phyloP scores from a whole-genome alignment of 2,113 vertebrate genomes.

The Hassar affinis region DNA sequence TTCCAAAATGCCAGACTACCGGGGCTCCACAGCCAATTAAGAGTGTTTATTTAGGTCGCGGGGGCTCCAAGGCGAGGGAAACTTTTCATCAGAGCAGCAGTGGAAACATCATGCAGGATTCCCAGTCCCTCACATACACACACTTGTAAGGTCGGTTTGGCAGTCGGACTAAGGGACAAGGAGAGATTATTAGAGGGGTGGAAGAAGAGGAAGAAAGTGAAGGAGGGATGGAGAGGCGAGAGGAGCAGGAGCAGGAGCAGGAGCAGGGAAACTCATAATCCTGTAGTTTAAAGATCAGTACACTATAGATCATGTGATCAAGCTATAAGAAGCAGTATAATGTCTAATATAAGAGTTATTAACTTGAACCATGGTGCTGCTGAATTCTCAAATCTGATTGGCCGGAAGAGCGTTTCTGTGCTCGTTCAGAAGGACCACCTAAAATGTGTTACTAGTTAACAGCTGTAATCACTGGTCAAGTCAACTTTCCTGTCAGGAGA shows the following conservation, averaged over 20 bases:
- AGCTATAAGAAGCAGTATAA: background rate
- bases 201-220: conserved; percentile 2
- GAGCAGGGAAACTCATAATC: background rate
- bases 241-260: background rate
- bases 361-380: background rate
- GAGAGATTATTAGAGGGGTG: background rate
- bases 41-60: conserved; percentile 81
- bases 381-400: background rate
- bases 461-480: no score
- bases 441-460: background rate
- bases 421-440: background rate
- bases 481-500: no score
- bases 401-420: background rate
- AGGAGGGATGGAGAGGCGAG: conserved; percentile 9
- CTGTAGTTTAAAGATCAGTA: background rate
- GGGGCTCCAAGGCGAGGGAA: conserved; percentile 78
- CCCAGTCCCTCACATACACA: conserved; percentile 24
- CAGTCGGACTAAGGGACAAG: background rate
- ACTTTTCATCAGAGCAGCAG: conserved; percentile 69
- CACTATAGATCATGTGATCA: background rate
- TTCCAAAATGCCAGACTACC: conserved; percentile 80
- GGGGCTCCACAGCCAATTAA: conserved; percentile 94
- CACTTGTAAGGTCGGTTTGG: conserved; percentile 15
- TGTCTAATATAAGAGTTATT: background rate
- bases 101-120: conserved; percentile 68